phyloP scores from a whole-genome alignment of 1,140 invertebrate genomes.

The Aleiodes sp. region DNA sequence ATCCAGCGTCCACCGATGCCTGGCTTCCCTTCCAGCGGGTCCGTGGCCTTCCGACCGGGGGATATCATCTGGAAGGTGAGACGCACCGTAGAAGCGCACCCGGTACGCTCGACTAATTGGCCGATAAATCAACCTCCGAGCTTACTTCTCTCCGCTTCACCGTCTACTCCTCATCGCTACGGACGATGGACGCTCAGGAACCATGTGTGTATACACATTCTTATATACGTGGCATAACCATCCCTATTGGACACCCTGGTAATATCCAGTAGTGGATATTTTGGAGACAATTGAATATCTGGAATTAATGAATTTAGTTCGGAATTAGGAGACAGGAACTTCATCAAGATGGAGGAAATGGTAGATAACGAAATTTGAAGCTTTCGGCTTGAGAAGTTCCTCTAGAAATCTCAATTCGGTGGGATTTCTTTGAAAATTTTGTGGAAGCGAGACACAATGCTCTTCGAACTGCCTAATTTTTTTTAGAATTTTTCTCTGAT shows the following conservation, averaged over 20 bases:
- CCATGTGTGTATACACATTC: conserved; percentile 20
- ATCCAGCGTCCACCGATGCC: conserved; percentile 24
- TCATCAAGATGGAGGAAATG: too few species aligned
- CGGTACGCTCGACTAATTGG: conserved; percentile 58
- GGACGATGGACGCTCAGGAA: background rate
- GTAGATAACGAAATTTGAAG: too few species aligned
- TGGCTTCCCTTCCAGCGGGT: conserved; percentile 25
- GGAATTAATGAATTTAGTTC: too few species aligned
- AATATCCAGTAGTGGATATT: background rate
- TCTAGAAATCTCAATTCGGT: too few species aligned
- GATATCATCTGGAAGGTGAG: conserved; percentile 59
- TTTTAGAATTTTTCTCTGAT: too few species aligned
- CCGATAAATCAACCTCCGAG: conserved; percentile 56
- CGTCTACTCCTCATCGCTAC: conserved; percentile 23
- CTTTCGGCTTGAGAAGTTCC: too few species aligned
- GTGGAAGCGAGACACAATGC: too few species aligned
- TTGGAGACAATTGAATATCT: background rate
- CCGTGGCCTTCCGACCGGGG: conserved; percentile 47
- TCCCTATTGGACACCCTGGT: background rate
- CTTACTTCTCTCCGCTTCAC: conserved; percentile 26
- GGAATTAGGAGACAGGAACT: too few species aligned
- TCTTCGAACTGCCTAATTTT: too few species aligned
- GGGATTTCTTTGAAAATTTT: too few species aligned
- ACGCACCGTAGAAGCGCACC: conserved; percentile 55
- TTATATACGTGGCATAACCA: background rate